Base-by-base conservation (phyloP, 2,888 invertebrate genomes). In the Agonopterix alstromeriana region DNA sequence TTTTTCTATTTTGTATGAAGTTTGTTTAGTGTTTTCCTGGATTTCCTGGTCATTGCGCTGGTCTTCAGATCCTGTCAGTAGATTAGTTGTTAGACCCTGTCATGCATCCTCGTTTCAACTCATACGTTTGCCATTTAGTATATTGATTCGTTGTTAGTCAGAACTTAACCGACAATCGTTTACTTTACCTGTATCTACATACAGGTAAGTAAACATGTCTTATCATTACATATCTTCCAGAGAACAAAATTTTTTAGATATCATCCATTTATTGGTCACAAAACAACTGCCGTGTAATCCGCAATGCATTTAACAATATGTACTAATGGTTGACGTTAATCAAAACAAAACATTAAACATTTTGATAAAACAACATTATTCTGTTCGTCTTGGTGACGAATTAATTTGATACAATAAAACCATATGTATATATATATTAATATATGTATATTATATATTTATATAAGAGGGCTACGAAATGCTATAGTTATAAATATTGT, bases 231-330 rank as follows among this genome's bases (percentile, higher is more conserved):
- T 5, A 27, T 27, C 27, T 5, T 27, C 27, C 27, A 27, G 27
- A 27, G 7, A 27, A 27, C 1, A 27, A 5, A 27, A 27, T 27
- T 5, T 27, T 27, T 27, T 7, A 27, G 27, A 27, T 27, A 7
- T 5, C 27, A 27, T 27, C 27, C 5, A 10, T 10, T 10, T 11
- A 8, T 50, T 52, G 49, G 42, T 38, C 38, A 27, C 10, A 38
- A 54, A 61, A 54, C 52, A 67, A 73, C 83, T 84, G 82, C 85
- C 86, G 81, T 65, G 72, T 86, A 85, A 68, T 66, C 82, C 82
- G 71, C 85, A 83, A 84, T 77, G 86, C 73, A 64, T 66, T 62
- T 79, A 78, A 84, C 79, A 77, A 80, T 78, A 78, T 80, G 79
- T 77, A 77, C 79, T 82, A 82, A 82, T 77, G 73, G 77, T 78